Percentiles rank a stretch among this genome's conserved stretches.
Evolutionary conservation across 2,113 vertebrate genomes (phyloP).

Genomic region (Oostethus manadensis): DNA sequence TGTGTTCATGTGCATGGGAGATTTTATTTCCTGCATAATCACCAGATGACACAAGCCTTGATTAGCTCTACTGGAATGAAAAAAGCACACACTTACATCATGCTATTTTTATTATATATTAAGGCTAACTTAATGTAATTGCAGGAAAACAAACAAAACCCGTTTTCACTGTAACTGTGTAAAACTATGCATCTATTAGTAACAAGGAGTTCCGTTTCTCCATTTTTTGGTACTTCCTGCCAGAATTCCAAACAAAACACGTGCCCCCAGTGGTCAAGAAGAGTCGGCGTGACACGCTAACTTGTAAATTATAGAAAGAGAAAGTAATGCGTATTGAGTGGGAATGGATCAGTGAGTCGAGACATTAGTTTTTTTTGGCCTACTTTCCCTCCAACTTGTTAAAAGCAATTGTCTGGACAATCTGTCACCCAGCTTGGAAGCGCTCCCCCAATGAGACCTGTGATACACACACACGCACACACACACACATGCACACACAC

Average conservation of each 20-base stretch:
- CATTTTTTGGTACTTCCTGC: neutral
- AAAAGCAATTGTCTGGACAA: conserved; percentile 74
- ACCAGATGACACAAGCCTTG: too few species aligned
- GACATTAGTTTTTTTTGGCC: conserved; percentile 70
- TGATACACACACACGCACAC: conserved; percentile 17
- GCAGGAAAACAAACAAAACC: too few species aligned
- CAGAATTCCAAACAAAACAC: neutral
- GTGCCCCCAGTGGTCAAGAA: neutral
- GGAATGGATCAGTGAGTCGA: conserved; percentile 63
- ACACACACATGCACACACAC: neutral
- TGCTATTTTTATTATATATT: too few species aligned
- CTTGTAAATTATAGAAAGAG: conserved; percentile 60
- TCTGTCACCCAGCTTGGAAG: conserved; percentile 65
- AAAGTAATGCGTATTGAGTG: conserved; percentile 56
- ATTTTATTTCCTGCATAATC: too few species aligned
- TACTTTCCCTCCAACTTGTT: conserved; percentile 73
- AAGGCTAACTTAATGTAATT: too few species aligned
- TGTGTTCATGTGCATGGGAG: too few species aligned
- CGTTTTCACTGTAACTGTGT: too few species aligned
- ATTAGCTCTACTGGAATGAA: too few species aligned
- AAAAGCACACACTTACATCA: too few species aligned
- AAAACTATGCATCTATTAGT: neutral
- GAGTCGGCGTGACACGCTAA: conserved; percentile 13
- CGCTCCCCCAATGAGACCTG: conserved; percentile 40
- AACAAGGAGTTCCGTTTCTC: neutral